Percentiles rank a stretch among this genome's conserved stretches.
Conservation (phyloP, 23 tunicate genomes). For the Ciona savignyi region DNA sequence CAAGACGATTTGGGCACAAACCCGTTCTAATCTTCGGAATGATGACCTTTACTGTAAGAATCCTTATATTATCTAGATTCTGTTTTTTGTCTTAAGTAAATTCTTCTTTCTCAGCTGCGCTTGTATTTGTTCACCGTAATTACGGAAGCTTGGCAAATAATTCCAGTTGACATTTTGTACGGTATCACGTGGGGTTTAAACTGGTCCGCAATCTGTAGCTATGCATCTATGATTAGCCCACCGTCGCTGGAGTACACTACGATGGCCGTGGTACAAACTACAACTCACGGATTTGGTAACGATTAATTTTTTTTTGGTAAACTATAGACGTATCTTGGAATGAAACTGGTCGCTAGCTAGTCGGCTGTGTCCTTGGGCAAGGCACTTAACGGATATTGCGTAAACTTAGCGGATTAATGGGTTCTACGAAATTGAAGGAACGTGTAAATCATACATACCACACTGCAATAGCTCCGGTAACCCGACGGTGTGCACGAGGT, state of each 20-base stretch:
- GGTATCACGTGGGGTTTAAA: constrained; percentile 4
- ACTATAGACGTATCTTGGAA: background rate
- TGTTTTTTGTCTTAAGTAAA: too few relatives aligned
- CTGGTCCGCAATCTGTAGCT: constrained; percentile 4
- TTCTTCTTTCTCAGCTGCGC: constrained; percentile 3
- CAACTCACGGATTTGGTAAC: background rate
- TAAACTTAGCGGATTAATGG: too few relatives aligned
- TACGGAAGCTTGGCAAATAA: constrained; percentile 14
- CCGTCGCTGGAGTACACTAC: constrained; percentile 3
- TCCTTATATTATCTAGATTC: too few relatives aligned
- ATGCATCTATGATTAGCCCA: constrained; percentile 4
- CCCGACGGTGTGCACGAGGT: too few relatives aligned
- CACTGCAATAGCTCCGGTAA: too few relatives aligned
- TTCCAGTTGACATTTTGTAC: constrained; percentile 9
- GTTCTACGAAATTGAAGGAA: too few relatives aligned
- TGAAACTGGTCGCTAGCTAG: too few relatives aligned
- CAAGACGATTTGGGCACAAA: background rate
- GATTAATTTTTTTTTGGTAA: background rate
- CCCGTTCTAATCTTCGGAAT: background rate
- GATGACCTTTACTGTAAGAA: background rate
- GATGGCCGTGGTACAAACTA: constrained; percentile 13
- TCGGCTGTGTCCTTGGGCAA: too few relatives aligned
- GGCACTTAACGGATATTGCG: too few relatives aligned
- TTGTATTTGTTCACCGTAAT: constrained; percentile 9
- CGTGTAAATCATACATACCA: too few relatives aligned